Evolutionary conservation across 2,113 vertebrate genomes (phyloP).

Genomic region (Vanacampus margaritifer): DNA sequence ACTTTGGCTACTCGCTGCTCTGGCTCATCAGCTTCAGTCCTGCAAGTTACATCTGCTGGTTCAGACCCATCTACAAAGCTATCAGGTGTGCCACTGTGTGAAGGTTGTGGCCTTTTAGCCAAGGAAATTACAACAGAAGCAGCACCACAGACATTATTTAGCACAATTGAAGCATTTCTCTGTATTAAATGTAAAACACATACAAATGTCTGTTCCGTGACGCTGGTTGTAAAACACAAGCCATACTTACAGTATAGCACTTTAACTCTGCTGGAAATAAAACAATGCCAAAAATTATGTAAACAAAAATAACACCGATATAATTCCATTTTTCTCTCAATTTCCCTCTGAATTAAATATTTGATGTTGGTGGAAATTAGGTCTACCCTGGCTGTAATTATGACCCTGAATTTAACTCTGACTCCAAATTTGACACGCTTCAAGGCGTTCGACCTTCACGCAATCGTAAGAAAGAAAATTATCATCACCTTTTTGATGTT

Average conservation of each 20-base stretch:
- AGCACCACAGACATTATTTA: neutral
- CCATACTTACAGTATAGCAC: neutral
- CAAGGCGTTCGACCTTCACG: neutral
- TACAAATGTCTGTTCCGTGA: neutral
- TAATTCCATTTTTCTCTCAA: neutral
- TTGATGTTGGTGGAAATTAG: neutral
- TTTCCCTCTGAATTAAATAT: neutral
- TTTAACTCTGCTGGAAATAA: neutral
- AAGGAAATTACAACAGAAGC: neutral
- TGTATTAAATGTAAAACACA: neutral
- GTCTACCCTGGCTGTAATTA: neutral
- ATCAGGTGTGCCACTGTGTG: conserved; percentile 77
- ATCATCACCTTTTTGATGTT: neutral
- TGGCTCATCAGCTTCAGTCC: conserved; percentile 91
- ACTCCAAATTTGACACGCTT: neutral
- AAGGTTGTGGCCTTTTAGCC: no score
- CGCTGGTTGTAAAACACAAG: neutral
- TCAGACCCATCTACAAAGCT: conserved; percentile 91
- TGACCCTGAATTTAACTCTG: neutral
- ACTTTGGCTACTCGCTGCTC: conserved; percentile 86
- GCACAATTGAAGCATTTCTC: neutral
- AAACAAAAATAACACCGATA: no score
- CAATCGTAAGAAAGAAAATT: neutral
- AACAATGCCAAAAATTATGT: neutral
- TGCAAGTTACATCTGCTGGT: conserved; percentile 90